Evolutionary conservation across 2,113 vertebrate species (phyloP).

Genomic region (Odocoileus virginianus): DNA sequence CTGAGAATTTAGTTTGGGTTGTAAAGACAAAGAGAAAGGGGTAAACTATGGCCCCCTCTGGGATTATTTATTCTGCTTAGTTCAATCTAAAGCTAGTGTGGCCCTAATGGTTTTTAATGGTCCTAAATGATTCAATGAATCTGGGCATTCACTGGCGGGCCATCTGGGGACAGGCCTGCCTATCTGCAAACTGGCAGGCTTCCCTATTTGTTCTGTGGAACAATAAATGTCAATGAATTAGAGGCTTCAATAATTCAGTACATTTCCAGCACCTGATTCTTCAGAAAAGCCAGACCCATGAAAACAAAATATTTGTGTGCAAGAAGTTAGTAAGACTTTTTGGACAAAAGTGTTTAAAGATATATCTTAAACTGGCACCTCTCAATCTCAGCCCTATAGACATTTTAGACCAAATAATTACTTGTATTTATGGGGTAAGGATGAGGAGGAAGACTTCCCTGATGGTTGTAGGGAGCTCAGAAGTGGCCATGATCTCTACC

Average conservation of each 20-base stretch:
- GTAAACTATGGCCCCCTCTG: not conserved
- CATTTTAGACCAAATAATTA: not conserved
- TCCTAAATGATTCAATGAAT: constrained; percentile 35
- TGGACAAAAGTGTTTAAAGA: not conserved
- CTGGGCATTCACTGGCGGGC: not conserved
- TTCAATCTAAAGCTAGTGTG: constrained; percentile 23
- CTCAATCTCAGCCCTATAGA: not conserved
- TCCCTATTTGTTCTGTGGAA: constrained; percentile 38
- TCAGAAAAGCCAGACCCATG: not conserved
- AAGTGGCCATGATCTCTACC: not conserved
- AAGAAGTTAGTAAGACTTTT: not conserved
- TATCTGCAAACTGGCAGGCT: constrained; percentile 29
- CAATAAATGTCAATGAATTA: constrained; percentile 45
- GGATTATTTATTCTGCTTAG: not conserved
- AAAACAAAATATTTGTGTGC: constrained; percentile 1
- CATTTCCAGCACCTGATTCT: constrained; percentile 48
- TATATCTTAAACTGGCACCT: not conserved
- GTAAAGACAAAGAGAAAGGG: not conserved
- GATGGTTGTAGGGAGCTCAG: not conserved
- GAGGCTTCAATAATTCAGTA: constrained; percentile 46
- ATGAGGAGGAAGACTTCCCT: not conserved
- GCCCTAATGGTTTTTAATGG: constrained; percentile 26
- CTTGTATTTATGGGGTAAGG: not conserved
- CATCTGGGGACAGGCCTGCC: constrained; percentile 38
- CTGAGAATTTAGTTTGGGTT: not conserved